Conservation (phyloP, 2,888 invertebrate species). For the Tachina grossa region DNA sequence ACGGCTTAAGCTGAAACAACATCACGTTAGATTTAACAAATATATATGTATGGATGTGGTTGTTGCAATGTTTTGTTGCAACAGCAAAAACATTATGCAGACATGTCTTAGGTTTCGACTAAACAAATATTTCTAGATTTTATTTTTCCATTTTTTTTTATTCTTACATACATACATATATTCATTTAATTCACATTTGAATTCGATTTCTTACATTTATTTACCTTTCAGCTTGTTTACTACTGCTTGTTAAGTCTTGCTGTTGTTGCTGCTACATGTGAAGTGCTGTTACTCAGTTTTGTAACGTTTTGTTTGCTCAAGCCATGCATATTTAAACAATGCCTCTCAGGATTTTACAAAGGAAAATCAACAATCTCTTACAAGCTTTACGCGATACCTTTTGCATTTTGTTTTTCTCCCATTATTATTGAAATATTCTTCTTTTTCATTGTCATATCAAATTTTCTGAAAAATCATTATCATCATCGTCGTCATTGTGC, state of each 20-base stretch:
- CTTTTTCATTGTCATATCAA: slow-evolving; percentile 52
- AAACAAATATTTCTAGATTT: slow-evolving; percentile 62
- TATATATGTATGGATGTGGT: slow-evolving; percentile 5
- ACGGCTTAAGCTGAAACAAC: slow-evolving; percentile 65
- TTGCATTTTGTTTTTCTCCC: slow-evolving; percentile 25
- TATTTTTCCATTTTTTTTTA: slow-evolving; percentile 2
- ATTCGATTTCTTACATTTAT: slow-evolving; percentile 69
- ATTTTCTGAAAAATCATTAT: slow-evolving; percentile 63
- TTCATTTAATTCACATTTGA: slow-evolving; percentile 70
- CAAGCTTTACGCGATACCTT: slow-evolving; percentile 25
- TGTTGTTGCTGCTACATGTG: slow-evolving; percentile 49
- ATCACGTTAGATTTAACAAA: slow-evolving; percentile 65
- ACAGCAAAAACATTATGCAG: slow-evolving; percentile 46
- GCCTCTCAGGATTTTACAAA: slow-evolving; percentile 54
- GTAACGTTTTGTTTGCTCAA: slow-evolving; percentile 55
- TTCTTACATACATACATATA: too few species aligned
- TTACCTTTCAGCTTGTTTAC: slow-evolving; percentile 63
- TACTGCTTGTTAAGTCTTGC: slow-evolving; percentile 46
- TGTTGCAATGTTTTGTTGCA: slow-evolving; percentile 37
- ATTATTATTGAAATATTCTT: slow-evolving; percentile 58
- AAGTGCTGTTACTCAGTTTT: slow-evolving; percentile 48
- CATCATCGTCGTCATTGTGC: slow-evolving; percentile 47
- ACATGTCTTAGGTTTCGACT: slow-evolving; percentile 66
- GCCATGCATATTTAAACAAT: slow-evolving; percentile 66
- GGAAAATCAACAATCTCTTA: slow-evolving; percentile 42